Percentiles rank a stretch among this genome's conserved stretches.
phyloP scores from a whole-genome alignment of 2,113 vertebrate species.

The Neopipo cinnamomea region DNA sequence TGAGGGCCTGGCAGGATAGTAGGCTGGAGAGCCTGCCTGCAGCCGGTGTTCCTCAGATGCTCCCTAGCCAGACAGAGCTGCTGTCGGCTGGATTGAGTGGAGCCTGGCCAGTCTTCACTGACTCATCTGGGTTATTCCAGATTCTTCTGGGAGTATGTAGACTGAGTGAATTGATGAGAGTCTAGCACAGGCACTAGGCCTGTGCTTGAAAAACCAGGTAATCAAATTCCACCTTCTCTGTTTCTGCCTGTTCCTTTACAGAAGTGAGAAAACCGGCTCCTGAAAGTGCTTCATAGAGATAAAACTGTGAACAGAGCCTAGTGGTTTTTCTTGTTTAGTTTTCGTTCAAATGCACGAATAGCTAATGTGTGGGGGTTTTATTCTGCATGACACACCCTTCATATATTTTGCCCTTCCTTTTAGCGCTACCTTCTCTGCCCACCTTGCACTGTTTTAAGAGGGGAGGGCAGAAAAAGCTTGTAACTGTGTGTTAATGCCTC shows the following conservation, averaged over 20 bases:
- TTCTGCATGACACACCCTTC: not conserved
- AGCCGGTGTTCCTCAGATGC: fast-evolving
- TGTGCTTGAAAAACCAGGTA: not conserved
- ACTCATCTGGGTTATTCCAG: not conserved
- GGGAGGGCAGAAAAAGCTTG: not conserved
- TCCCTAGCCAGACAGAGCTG: not conserved
- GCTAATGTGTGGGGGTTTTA: not conserved
- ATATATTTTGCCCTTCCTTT: not conserved
- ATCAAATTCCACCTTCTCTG: not conserved
- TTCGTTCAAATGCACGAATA: not conserved
- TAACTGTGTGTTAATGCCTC: not conserved
- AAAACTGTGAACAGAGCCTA: not conserved
- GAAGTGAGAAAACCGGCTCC: not conserved
- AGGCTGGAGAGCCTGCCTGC: not conserved
- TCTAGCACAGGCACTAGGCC: not conserved
- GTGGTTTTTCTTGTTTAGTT: not conserved
- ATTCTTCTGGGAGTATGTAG: not conserved
- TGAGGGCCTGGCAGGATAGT: not conserved
- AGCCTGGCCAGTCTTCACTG: not conserved
- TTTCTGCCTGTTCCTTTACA: not conserved
- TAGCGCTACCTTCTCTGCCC: not conserved
- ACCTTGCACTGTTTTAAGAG: not conserved
- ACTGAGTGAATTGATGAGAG: fast-evolving
- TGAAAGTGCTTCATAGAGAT: fast-evolving
- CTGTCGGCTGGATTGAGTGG: not conserved